phyloP scores from a whole-genome alignment of 1,140 invertebrate species.

The Caenorhabditis remanei region DNA sequence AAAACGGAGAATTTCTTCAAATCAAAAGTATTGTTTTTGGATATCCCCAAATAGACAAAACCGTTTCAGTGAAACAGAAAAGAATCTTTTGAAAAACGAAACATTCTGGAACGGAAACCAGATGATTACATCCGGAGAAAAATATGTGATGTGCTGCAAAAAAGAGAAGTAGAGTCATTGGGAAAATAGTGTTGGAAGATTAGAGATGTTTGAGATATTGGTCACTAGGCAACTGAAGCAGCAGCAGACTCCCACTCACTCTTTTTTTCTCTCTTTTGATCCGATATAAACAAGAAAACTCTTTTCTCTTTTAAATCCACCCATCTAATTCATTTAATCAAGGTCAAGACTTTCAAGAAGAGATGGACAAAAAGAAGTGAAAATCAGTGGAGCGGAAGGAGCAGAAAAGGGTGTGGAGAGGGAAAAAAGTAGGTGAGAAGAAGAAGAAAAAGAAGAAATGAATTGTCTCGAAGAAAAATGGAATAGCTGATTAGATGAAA shows the following conservation, averaged over 20 bases:
- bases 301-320: background rate
- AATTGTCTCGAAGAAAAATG: background rate
- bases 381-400: constrained; percentile 48
- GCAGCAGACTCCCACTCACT: background rate
- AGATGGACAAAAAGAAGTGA: background rate
- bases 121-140: too few relatives aligned
- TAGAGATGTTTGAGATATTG: too few relatives aligned
- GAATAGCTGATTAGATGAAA: background rate
- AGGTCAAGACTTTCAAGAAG: background rate
- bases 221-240: background rate
- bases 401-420: background rate
- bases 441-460: background rate
- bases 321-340: constrained; percentile 22
- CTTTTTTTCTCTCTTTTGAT: background rate
- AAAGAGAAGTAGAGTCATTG: too few relatives aligned
- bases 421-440: background rate
- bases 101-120: too few relatives aligned
- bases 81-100: too few relatives aligned
- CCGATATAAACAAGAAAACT: background rate
- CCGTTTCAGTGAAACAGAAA: too few relatives aligned
- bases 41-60: too few relatives aligned
- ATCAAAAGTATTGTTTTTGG: too few relatives aligned
- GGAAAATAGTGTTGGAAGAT: too few relatives aligned
- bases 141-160: too few relatives aligned
- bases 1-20: too few relatives aligned